These are phyloP conservation scores for Balaenoptera acutorostrata DNA, from an alignment of 2,113 vertebrate genomes.

Conservation along the genomic window DNA sequence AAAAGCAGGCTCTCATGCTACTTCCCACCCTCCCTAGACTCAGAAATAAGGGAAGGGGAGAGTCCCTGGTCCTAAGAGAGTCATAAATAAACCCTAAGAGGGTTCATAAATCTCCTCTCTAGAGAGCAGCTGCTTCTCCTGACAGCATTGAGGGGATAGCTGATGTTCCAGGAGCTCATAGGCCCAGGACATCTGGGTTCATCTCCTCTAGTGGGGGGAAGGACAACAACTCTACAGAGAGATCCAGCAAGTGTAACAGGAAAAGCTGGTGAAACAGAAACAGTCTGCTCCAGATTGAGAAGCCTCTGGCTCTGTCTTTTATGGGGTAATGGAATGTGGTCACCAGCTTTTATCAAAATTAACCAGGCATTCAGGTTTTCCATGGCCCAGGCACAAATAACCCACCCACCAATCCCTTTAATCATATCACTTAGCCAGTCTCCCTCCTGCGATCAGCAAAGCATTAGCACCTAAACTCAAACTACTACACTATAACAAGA, in stretches of 20 bases:
- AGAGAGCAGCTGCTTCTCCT: neutral
- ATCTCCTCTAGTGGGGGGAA: neutral
- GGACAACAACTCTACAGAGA: neutral
- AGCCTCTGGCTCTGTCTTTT: neutral
- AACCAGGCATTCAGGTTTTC: neutral
- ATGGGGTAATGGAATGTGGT: neutral
- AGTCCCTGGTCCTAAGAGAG: neutral
- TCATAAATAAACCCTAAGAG: neutral
- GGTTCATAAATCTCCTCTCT: neutral
- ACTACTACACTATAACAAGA: neutral
- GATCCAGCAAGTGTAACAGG: neutral
- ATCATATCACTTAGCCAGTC: neutral
- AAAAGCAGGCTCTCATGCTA: neutral
- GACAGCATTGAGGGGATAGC: neutral
- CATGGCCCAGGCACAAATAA: neutral
- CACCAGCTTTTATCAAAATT: constrained; percentile 19
- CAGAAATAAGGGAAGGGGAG: neutral
- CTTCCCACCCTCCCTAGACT: neutral
- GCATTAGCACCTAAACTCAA: constrained; percentile 10
- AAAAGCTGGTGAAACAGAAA: neutral
- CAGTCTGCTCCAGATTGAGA: neutral
- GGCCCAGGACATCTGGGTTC: neutral
- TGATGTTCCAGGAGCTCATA: neutral
- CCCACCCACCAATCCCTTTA: neutral
- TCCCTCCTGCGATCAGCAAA: neutral